A percentile compares a stretch with the other conserved stretches of the same genome.
Conservation (phyloP, 1,140 invertebrate genomes). For the Sitophilus oryzae region DNA sequence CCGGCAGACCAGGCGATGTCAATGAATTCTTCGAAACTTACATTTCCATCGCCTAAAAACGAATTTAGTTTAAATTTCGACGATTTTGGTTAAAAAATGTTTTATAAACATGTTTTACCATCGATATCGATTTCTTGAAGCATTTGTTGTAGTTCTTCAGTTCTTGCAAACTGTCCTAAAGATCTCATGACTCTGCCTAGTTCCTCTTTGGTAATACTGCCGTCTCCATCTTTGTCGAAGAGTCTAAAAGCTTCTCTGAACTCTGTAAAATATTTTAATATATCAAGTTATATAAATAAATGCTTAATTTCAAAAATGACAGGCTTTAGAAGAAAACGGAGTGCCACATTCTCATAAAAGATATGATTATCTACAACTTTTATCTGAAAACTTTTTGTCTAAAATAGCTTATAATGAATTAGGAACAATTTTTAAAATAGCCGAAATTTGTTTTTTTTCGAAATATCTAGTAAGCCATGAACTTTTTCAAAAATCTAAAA, state of each 20-base stretch:
- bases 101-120: slow-evolving; percentile 50
- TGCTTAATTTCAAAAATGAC: too few species aligned
- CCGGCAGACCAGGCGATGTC: slow-evolving; percentile 75
- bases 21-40: slow-evolving; percentile 89
- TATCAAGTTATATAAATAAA: not conserved
- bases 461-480: too few species aligned
- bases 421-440: too few species aligned
- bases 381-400: too few species aligned
- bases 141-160: slow-evolving; percentile 80
- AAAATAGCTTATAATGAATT: too few species aligned
- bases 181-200: slow-evolving; percentile 78
- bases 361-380: too few species aligned
- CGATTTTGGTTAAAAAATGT: not conserved
- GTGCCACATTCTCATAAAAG: too few species aligned
- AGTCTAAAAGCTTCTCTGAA: slow-evolving; percentile 82
- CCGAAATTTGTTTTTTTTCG: too few species aligned
- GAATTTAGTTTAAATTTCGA: not conserved
- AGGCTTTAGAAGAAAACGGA: too few species aligned
- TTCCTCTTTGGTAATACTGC: slow-evolving; percentile 81
- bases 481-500: too few species aligned
- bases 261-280: slow-evolving; percentile 49
- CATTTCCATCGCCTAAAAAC: slow-evolving; percentile 73
- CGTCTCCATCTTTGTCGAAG: slow-evolving; percentile 84
- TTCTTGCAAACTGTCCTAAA: slow-evolving; percentile 75
- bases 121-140: slow-evolving; percentile 85